Percentiles rank a stretch among this genome's conserved stretches.
phyloP scores from a whole-genome alignment of 2,888 invertebrate genomes.

The Diogma glabrata region DNA sequence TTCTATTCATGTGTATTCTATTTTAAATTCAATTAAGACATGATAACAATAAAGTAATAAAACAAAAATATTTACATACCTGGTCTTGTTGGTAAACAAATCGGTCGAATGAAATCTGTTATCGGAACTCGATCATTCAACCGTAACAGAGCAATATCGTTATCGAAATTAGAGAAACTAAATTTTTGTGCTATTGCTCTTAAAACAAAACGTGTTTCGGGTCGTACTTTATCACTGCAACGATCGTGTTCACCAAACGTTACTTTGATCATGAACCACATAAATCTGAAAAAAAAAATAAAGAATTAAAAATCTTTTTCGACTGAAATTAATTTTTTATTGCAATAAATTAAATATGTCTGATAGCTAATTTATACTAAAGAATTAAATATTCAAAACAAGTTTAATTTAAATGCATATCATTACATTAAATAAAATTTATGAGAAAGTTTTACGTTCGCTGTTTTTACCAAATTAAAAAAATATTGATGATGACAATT shows the following conservation, averaged over 20 bases:
- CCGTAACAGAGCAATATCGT: slow-evolving; percentile 72
- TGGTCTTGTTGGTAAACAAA: slow-evolving; percentile 61
- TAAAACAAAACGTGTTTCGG: slow-evolving; percentile 68
- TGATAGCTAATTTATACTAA: neutral
- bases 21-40: no score
- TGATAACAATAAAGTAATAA: no score
- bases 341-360: no score
- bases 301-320: neutral
- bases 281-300: slow-evolving; percentile 46
- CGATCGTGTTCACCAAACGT: slow-evolving; percentile 81
- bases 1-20: no score
- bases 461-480: no score
- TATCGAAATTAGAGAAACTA: slow-evolving; percentile 75
- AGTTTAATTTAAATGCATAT: no score
- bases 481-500: no score
- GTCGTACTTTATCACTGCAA: slow-evolving; percentile 56
- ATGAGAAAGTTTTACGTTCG: no score
- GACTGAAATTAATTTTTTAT: neutral
- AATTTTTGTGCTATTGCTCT: slow-evolving; percentile 69
- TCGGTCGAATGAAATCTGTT: slow-evolving; percentile 65
- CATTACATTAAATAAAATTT: no score
- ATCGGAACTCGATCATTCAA: slow-evolving; percentile 72
- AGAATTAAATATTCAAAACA: neutral
- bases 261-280: slow-evolving; percentile 89
- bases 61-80: no score